These are phyloP conservation scores for Percopsis transmontana DNA, from an alignment of 2,113 vertebrate species.

Conservation along the genomic window DNA sequence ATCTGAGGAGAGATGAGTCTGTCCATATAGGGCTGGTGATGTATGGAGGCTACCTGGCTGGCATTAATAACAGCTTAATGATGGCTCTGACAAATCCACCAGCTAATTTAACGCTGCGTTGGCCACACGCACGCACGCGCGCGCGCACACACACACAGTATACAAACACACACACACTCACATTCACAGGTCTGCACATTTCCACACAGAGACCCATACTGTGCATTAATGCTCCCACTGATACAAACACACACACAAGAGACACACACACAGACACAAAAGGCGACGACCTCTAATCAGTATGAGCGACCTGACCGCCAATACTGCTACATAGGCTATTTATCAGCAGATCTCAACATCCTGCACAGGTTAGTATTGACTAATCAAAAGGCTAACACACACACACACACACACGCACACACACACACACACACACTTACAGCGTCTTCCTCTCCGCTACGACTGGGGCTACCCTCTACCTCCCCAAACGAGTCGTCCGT, in stretches of 20 bases:
- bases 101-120: conserved; percentile 74
- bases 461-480: conserved; percentile 93
- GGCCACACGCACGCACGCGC: conserved; percentile 41
- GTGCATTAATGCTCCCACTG: neutral
- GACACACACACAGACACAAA: conserved; percentile 21
- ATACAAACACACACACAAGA: conserved; percentile 12
- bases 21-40: conserved; percentile 59
- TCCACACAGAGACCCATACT: conserved; percentile 8
- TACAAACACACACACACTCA: conserved; percentile 7
- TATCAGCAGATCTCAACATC: conserved; percentile 56
- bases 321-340: conserved; percentile 48
- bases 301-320: conserved; percentile 62
- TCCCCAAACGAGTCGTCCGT: conserved; percentile 95
- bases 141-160: conserved; percentile 11
- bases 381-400: conserved; percentile 46
- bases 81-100: conserved; percentile 63
- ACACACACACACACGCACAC: conserved; percentile 16
- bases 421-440: conserved; percentile 80
- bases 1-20: conserved; percentile 51
- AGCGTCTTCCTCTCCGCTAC: conserved; percentile 93
- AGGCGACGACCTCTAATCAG: conserved; percentile 53
- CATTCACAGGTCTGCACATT: neutral
- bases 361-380: conserved; percentile 40
- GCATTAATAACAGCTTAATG: conserved; percentile 78
- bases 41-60: conserved; percentile 61